Percentiles rank a stretch among this genome's conserved stretches.
Conservation (phyloP, 2,888 invertebrate genomes). For the Platycheirus albimanus region DNA sequence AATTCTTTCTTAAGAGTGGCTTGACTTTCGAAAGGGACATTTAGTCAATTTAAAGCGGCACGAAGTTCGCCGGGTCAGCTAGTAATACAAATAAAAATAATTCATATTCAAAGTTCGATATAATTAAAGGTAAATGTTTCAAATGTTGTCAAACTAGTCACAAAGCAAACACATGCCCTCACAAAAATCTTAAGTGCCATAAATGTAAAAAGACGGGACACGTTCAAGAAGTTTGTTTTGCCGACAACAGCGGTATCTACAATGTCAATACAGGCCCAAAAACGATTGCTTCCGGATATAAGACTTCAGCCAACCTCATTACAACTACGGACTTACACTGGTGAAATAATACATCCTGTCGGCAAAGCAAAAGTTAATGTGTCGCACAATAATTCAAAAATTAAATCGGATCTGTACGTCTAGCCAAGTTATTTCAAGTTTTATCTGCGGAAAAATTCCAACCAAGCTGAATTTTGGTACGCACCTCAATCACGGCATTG, state of each 20-base stretch:
- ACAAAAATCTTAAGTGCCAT: slow-evolving; percentile 18
- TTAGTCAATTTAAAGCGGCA: too few relatives aligned
- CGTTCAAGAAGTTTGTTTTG: slow-evolving; percentile 8
- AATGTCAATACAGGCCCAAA: slow-evolving; percentile 9
- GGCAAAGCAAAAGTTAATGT: slow-evolving; percentile 13
- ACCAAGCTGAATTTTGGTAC: too few relatives aligned
- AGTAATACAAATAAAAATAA: too few relatives aligned
- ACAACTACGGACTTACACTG: slow-evolving; percentile 38
- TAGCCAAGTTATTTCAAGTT: too few relatives aligned
- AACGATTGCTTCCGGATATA: slow-evolving; percentile 14
- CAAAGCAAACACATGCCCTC: slow-evolving; percentile 24
- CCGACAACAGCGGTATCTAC: slow-evolving; percentile 28
- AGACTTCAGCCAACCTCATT: slow-evolving; percentile 34
- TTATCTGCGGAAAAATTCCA: too few relatives aligned
- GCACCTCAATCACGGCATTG: too few relatives aligned
- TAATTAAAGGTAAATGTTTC: not conserved
- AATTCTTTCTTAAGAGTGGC: too few relatives aligned
- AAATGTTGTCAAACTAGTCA: not conserved
- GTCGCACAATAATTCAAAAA: not conserved
- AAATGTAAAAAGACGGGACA: slow-evolving; percentile 26
- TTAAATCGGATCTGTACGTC: slow-evolving; percentile 5
- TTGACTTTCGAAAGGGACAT: too few relatives aligned
- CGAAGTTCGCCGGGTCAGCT: too few relatives aligned
- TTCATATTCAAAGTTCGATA: not conserved
- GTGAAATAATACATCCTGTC: slow-evolving; percentile 41